Evolutionary conservation across 2,113 vertebrate species (phyloP), one percentile per base, ranked within the genome.

Genomic region (Brienomyrus longianalis): DNA sequence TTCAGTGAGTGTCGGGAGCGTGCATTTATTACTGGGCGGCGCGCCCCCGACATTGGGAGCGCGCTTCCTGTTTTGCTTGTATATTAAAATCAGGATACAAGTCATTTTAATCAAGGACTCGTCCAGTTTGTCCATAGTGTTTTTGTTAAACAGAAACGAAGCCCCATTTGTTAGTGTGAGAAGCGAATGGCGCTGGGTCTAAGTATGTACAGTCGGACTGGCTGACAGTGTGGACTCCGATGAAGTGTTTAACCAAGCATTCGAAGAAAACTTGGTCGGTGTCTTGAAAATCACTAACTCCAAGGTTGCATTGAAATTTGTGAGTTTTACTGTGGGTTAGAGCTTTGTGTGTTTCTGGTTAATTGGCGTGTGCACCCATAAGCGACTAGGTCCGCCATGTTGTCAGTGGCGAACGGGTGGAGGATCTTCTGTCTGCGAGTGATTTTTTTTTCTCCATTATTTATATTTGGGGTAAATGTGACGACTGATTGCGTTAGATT

Each of bases 1-100:
- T 43, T 85, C 15, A 21, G 83, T 19, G 48, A 87, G 89, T 62
- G 85, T 90, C 48, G 87, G 23, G 86, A 50, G 51, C 90, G 91
- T 17, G 92, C 93, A 83, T 80, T 21, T 7, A 93, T 92, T 93
- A 94, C 91, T 93, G 92, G 92, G 91, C 89, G 90, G 91, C 91
- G 94, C 94, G 94, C 54, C 90, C 93, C 43, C 93, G 93, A 2
- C n/a, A 88, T 80, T 52, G 85, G 91, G 90, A 89, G 84, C 59
- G 86, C 59, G 83, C 70, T 91, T 95, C 94, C 94, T 92, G 94
- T 93, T 94, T 92, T 89, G 91, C 47, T 80, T 7, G 27, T 83
- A n/a, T 56, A 50, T 27, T 19, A 45, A 86, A 39, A 23, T 48
- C 15, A 86, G 70, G 54, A 70, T 52, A 90, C 21, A 39, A 31